Conservation (phyloP, 2,113 vertebrate genomes). For the Phyllostomus discolor region DNA sequence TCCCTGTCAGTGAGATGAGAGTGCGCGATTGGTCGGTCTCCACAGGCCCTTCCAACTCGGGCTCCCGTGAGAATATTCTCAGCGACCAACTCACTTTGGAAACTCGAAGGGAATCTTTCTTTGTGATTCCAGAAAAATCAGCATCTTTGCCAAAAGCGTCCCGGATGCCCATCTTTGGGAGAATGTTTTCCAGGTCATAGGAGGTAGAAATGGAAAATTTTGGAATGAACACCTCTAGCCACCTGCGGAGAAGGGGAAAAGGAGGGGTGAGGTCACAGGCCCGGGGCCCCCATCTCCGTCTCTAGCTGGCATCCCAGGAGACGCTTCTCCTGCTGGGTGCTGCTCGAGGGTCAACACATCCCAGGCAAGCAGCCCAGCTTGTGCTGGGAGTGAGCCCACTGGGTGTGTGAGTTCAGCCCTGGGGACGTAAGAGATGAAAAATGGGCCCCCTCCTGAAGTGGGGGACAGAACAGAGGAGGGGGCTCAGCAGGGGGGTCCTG, state of each 20-base stretch:
- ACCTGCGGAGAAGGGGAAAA: conserved; percentile 60
- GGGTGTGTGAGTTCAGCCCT: background rate
- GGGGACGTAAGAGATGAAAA: background rate
- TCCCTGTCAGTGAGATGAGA: background rate
- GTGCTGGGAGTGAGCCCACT: background rate
- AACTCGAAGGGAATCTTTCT: conserved; percentile 74
- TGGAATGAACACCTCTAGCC: conserved; percentile 75
- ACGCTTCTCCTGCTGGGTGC: background rate
- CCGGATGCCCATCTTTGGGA: conserved; percentile 82
- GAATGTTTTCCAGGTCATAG: conserved; percentile 79
- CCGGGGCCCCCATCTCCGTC: background rate
- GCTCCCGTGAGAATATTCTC: background rate
- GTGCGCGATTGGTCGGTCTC: fast-evolving
- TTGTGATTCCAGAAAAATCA: conserved; percentile 85
- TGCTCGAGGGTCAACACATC: background rate
- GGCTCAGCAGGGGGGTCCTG: no score
- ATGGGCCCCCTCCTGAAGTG: background rate
- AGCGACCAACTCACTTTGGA: conserved; percentile 82
- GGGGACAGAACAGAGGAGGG: background rate
- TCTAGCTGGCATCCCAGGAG: background rate
- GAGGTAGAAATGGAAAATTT: conserved; percentile 83
- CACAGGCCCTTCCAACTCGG: fast-evolving
- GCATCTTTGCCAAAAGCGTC: conserved; percentile 83
- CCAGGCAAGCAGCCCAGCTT: background rate
- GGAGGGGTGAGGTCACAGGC: background rate